Evolutionary conservation across 2,797 vertebrate genomes (phyloP).

Genomic region (Sebastes iracundus): DNA sequence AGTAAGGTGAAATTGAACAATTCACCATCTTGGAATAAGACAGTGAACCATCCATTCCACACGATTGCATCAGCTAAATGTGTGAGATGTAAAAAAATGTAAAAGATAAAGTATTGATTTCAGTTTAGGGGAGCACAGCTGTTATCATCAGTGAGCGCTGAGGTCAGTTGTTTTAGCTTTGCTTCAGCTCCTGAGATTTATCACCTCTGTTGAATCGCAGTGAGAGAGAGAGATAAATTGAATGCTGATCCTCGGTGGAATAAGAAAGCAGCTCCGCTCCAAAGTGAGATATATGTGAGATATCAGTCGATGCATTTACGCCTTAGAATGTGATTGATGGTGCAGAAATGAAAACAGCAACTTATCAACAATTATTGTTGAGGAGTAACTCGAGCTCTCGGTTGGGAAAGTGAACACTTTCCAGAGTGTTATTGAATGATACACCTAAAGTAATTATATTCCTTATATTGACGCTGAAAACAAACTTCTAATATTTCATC

Average conservation of each 20-base stretch:
- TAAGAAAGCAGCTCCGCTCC: constrained; percentile 51
- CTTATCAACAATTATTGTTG: constrained; percentile 49
- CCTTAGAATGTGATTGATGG: constrained; percentile 49
- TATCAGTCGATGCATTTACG: constrained; percentile 41
- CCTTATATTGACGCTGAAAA: not conserved
- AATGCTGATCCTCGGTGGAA: constrained; percentile 58
- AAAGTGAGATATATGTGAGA: constrained; percentile 62
- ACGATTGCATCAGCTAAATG: constrained; percentile 37
- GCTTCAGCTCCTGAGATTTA: constrained; percentile 60
- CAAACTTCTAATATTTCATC: not conserved
- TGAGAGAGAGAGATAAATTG: constrained; percentile 50
- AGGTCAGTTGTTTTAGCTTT: constrained; percentile 69
- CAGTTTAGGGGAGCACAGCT: constrained; percentile 57
- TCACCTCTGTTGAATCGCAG: constrained; percentile 54
- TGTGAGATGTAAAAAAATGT: constrained; percentile 48
- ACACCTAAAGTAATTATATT: not conserved
- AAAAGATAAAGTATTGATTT: constrained; percentile 76
- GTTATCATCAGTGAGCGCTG: constrained; percentile 62
- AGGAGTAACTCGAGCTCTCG: not conserved
- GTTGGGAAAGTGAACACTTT: not conserved
- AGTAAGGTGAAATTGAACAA: constrained; percentile 6
- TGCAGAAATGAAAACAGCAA: constrained; percentile 34
- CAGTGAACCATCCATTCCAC: constrained; percentile 4
- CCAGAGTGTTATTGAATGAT: not conserved
- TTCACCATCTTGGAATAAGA: constrained; percentile 3